A percentile compares a stretch with the other conserved stretches of the same genome.
Evolutionary conservation across 53 echinoderm and acorn worm genomes (phyloP).

Genomic region (Stichopus horrens): DNA sequence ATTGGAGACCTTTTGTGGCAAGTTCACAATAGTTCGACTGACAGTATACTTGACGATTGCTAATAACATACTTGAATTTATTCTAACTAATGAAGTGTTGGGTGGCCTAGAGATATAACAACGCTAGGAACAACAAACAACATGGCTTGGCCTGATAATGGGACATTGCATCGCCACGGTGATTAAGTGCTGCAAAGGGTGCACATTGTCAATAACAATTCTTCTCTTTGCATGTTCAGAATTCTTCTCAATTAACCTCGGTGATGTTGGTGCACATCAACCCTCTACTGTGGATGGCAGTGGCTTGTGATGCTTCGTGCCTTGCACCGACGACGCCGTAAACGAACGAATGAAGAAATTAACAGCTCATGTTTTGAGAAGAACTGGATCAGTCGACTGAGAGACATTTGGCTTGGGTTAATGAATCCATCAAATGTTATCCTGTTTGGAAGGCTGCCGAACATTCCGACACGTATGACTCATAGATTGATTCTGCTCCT

Average conservation of each 20-base stretch:
- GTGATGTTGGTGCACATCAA: not conserved
- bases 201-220: not conserved
- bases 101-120: not conserved
- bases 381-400: not conserved
- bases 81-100: not conserved
- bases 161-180: not conserved
- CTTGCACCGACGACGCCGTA: no score
- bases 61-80: not conserved
- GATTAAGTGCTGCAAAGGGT: not conserved
- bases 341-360: no score
- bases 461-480: conserved; percentile 29
- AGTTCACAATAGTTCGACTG: not conserved
- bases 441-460: not conserved
- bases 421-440: not conserved
- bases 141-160: not conserved
- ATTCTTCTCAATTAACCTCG: not conserved
- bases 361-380: not conserved
- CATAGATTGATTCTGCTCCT: conserved; percentile 31
- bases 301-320: not conserved
- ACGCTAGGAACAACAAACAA: not conserved
- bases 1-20: not conserved
- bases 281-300: not conserved
- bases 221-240: not conserved
- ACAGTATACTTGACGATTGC: not conserved
- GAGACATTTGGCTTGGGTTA: not conserved